Percentiles rank a stretch among this genome's conserved stretches.
Evolutionary conservation across 1,140 invertebrate genomes (phyloP).

Genomic region (Tetramorium simillimum): DNA sequence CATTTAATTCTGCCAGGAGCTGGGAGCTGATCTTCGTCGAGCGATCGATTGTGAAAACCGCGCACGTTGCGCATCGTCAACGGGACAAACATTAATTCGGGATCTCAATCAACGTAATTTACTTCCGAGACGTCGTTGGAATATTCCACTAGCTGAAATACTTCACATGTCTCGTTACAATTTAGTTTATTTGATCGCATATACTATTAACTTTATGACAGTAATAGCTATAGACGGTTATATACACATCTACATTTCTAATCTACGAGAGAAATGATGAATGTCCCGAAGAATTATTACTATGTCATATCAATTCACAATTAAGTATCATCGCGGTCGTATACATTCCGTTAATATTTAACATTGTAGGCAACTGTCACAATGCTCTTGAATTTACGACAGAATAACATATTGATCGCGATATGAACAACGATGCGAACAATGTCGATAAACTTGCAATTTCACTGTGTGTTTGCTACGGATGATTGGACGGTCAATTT

Average conservation of each 20-base stretch:
- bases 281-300: neutral
- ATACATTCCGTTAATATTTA: slow-evolving; percentile 14
- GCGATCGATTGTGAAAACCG: slow-evolving; percentile 25
- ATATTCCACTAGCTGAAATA: slow-evolving; percentile 39
- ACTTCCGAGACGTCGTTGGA: slow-evolving; percentile 43
- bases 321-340: neutral
- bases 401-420: neutral
- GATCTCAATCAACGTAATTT: slow-evolving; percentile 32
- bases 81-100: slow-evolving; percentile 43
- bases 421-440: neutral
- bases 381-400: neutral
- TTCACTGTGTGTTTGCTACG: slow-evolving; percentile 16
- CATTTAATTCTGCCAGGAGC: slow-evolving; percentile 19
- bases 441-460: slow-evolving; percentile 37
- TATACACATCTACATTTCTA: neutral
- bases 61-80: slow-evolving; percentile 22
- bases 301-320: neutral
- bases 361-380: neutral
- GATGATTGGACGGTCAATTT: slow-evolving; percentile 49
- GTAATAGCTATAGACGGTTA: neutral
- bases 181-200: neutral
- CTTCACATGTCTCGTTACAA: slow-evolving; percentile 46
- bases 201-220: neutral
- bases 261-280: neutral
- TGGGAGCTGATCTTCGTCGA: neutral